Conservation (phyloP, 2,888 invertebrate species). For the Amblyteles armatorius region DNA sequence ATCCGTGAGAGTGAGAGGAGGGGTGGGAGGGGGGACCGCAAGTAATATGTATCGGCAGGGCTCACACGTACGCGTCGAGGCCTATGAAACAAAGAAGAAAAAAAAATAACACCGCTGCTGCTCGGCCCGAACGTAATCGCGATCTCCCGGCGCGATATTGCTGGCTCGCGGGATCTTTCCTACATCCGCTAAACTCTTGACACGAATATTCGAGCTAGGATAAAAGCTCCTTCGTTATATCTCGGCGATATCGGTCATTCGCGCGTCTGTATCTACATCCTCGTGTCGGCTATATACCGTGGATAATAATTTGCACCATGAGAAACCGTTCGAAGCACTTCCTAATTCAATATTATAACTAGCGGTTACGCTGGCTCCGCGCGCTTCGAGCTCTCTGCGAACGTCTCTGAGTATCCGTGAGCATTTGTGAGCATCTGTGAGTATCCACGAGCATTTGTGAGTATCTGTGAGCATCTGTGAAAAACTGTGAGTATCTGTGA, state of each 20-base stretch:
- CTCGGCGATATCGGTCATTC: constrained; percentile 45
- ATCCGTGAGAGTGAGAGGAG: background rate
- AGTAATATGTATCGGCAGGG: constrained; percentile 22
- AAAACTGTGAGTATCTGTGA: no score
- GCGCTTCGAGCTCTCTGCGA: no score
- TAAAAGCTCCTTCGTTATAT: constrained; percentile 57
- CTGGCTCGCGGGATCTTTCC: constrained; percentile 43
- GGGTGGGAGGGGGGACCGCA: background rate
- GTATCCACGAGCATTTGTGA: no score
- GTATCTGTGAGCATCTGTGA: no score
- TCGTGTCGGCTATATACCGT: no score
- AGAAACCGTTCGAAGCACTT: background rate
- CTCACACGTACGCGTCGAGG: constrained; percentile 42
- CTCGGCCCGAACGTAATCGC: constrained; percentile 61
- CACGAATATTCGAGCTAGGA: constrained; percentile 55
- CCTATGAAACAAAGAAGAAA: constrained; percentile 22
- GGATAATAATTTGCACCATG: no score
- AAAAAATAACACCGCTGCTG: constrained; percentile 29
- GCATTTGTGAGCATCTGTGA: no score
- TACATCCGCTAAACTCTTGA: constrained; percentile 62
- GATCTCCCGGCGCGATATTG: constrained; percentile 50
- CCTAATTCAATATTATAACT: no score
- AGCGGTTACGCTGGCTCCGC: no score
- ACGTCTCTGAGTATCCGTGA: no score
- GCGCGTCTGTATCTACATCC: background rate